These are phyloP conservation scores for Temnopleurus reevesii DNA, from an alignment of 53 echinoderm and acorn worm genomes.

Conservation along the genomic window DNA sequence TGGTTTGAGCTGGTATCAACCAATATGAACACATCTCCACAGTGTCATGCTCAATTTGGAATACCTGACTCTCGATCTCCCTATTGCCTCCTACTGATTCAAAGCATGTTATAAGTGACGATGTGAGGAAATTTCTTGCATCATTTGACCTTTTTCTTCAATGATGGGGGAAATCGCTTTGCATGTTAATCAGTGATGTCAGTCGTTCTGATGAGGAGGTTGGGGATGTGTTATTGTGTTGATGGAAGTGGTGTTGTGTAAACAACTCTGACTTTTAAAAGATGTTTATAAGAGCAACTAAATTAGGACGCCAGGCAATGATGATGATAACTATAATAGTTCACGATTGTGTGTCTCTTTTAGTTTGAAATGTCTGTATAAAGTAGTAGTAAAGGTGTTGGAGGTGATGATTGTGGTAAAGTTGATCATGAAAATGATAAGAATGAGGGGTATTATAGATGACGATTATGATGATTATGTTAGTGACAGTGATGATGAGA, in stretches of 20 bases:
- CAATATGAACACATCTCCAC: not conserved
- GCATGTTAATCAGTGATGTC: constrained; percentile 14
- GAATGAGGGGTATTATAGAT: not conserved
- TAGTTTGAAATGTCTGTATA: no score
- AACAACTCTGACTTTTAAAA: no score
- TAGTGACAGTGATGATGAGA: not conserved
- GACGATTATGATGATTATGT: not conserved
- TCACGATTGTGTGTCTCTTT: not conserved
- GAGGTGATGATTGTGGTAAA: not conserved
- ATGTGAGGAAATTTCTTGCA: not conserved
- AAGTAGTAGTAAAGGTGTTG: not conserved
- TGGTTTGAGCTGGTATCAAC: no score
- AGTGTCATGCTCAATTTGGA: constrained; percentile 22
- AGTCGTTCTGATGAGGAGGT: not conserved
- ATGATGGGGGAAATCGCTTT: constrained; percentile 21
- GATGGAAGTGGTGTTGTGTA: not conserved
- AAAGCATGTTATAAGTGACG: not conserved
- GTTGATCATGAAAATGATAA: constrained; percentile 16
- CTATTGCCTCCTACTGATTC: constrained; percentile 14
- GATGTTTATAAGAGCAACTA: no score
- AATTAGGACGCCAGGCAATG: no score
- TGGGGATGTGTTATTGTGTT: not conserved
- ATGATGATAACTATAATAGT: no score
- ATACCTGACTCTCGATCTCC: not conserved
- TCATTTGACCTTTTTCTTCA: constrained; percentile 25